Conservation (phyloP, 2,888 invertebrate genomes). For the Slavum lentiscoides region DNA sequence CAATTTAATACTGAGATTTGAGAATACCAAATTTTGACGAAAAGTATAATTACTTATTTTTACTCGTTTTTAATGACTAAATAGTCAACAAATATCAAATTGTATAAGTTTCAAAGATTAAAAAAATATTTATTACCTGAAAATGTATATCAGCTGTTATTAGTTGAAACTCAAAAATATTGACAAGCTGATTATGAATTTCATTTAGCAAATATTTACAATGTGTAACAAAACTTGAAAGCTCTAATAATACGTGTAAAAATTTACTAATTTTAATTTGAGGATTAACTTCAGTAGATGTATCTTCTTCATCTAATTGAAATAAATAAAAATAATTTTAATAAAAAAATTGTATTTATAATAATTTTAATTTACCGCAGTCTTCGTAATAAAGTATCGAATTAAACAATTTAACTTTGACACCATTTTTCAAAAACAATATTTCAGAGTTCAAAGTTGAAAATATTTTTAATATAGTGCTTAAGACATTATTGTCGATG, state of each 20-base stretch:
- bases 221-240: constrained; percentile 72
- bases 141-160: constrained; percentile 59
- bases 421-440: constrained; percentile 23
- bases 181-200: constrained; percentile 75
- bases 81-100: background rate
- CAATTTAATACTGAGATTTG: no score
- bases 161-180: constrained; percentile 63
- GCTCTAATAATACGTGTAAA: constrained; percentile 63
- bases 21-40: no score
- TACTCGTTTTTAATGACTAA: no score
- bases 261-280: constrained; percentile 61
- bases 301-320: constrained; percentile 33
- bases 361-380: constrained; percentile 22
- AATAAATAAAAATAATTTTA: background rate
- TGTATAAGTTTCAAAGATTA: background rate
- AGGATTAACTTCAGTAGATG: constrained; percentile 6
- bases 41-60: no score
- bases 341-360: background rate
- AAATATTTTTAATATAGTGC: constrained; percentile 78
- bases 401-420: constrained; percentile 44
- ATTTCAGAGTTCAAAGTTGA: constrained; percentile 80
- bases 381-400: constrained; percentile 51
- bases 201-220: constrained; percentile 74
- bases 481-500: constrained; percentile 80
- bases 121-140: constrained; percentile 55